Evolutionary conservation across 1,140 invertebrate species (phyloP).

Genomic region (Macrosteles quadrilineatus): DNA sequence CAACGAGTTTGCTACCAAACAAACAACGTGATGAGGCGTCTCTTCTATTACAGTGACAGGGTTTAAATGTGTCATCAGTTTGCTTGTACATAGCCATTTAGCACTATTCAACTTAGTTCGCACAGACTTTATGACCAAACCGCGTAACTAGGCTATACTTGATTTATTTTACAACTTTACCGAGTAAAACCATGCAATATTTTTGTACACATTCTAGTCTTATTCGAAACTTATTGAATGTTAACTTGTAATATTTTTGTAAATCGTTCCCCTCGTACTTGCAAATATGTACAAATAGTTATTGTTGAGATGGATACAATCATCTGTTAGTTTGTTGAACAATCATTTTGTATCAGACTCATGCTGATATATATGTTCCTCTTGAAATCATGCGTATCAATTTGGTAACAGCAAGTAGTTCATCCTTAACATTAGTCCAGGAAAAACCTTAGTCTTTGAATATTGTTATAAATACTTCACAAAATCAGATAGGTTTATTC

Average conservation of each 20-base stretch:
- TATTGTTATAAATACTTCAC: too few relatives aligned
- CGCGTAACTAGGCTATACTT: background rate
- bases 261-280: background rate
- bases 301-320: too few relatives aligned
- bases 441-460: too few relatives aligned
- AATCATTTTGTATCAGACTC: too few relatives aligned
- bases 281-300: too few relatives aligned
- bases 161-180: background rate
- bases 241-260: conserved; percentile 17
- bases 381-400: too few relatives aligned
- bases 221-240: conserved; percentile 20
- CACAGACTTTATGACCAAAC: background rate
- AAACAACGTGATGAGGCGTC: conserved; percentile 39
- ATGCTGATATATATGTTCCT: too few relatives aligned
- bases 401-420: too few relatives aligned
- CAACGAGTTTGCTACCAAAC: conserved; percentile 83
- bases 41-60: background rate
- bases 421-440: too few relatives aligned
- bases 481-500: too few relatives aligned
- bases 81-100: background rate
- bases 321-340: too few relatives aligned
- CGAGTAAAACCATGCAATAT: conserved; percentile 11
- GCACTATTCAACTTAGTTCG: background rate
- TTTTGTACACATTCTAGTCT: conserved; percentile 21
- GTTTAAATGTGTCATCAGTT: background rate